Evolutionary conservation across 2,888 invertebrate genomes (phyloP), one percentile per base, ranked within the genome.

Genomic region (Stenichneumon culpator): DNA sequence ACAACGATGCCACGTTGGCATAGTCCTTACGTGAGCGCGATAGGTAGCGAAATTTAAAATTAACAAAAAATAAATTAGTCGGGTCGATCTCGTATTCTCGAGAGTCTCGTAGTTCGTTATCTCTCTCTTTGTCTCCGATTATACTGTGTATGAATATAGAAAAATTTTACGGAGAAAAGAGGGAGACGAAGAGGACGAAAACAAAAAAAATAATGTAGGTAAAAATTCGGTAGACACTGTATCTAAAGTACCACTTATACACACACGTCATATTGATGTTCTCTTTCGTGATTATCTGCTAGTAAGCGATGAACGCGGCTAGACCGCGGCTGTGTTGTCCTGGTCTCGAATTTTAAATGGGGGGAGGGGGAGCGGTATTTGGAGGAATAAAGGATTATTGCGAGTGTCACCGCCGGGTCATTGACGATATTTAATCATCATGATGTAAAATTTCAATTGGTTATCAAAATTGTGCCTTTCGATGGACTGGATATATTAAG

Each of bases 401-500:
- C 47, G 69, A 83, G 9, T 60, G 63, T 86, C 54, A 65, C 22
- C 57, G 57, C 57, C 3, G 57, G 57, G 7, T 52, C 68, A 69
- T 65, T 36, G 44, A 69, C 79, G 70, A 70, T 50, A 70, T 36
- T 79, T 39, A 72, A 70, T 79, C 70, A 63, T 54, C 52, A 63
- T 54, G 52, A 54, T 39, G 65, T 65, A 50, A 75, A 63, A 80
- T 84, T 87, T 84, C 87, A 90, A 91, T 92, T 91, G 90, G 90
- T 92, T 92, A 92, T 92, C 92, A 92, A 92, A 92, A 92, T 92
- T 92, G 92, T 92, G 92, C 92, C 92, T 92, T 92, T 91, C 91
- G 91, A 92, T 89, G 89, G 89, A 92, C 90, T 91, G 90, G 91
- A 90, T 90, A 90, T 85, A 87, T 90, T 91, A 91, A 90, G 90